A percentile compares a stretch with the other conserved stretches of the same genome.
These are phyloP conservation scores for Strigamia transsilvanica DNA, from an alignment of 2,888 invertebrate genomes.

Conservation along the genomic window DNA sequence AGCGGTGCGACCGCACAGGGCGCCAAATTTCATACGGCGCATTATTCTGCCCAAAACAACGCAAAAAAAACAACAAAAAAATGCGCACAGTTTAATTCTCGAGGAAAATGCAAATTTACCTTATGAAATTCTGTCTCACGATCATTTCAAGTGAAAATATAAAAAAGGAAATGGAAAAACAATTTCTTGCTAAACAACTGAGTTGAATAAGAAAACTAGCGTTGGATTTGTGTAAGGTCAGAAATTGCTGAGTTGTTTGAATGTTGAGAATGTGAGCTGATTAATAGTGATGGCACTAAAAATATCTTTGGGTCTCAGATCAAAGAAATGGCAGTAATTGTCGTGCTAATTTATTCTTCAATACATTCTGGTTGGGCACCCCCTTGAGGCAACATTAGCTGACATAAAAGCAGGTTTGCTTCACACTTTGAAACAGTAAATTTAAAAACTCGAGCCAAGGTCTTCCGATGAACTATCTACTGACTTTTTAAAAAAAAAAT, in stretches of 20 bases:
- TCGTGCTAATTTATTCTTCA: slow-evolving; percentile 22
- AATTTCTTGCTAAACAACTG: no score
- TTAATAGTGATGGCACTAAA: slow-evolving; percentile 34
- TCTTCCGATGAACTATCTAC: not conserved
- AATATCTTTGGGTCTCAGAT: slow-evolving; percentile 2
- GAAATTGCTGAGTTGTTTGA: not conserved
- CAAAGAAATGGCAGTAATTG: slow-evolving; percentile 31
- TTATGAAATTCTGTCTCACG: no score
- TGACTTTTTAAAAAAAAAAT: not conserved
- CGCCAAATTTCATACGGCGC: no score
- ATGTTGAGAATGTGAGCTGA: not conserved
- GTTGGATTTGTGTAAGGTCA: not conserved
- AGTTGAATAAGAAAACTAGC: no score
- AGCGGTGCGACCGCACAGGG: no score
- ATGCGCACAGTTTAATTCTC: no score
- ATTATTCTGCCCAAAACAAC: no score
- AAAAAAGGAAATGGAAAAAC: no score
- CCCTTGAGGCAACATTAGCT: slow-evolving; percentile 43
- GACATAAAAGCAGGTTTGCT: slow-evolving; percentile 33
- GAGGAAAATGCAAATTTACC: no score
- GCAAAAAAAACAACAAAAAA: no score
- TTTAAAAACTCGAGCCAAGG: slow-evolving; percentile 4
- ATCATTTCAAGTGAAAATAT: no score
- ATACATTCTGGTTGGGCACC: slow-evolving; percentile 15
- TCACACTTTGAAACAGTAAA: slow-evolving; percentile 18